Conservation (phyloP, 2,113 vertebrate genomes). For the Strigops habroptila region DNA sequence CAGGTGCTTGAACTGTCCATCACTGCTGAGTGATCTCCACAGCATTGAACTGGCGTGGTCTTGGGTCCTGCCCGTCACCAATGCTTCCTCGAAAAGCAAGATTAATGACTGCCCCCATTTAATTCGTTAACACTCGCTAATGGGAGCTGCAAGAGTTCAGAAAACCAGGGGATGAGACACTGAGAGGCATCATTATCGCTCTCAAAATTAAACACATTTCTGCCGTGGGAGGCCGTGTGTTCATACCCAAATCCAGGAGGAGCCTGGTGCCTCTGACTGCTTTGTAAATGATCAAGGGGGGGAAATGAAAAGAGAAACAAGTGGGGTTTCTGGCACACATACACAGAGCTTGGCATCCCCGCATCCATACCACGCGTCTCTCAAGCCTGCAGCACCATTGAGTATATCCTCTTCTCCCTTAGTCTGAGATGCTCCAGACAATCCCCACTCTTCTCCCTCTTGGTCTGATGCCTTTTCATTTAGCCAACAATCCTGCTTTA, state of each 20-base stretch:
- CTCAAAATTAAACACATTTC: neutral
- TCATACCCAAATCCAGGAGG: neutral
- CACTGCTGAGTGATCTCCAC: neutral
- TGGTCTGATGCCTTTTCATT: neutral
- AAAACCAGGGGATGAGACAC: neutral
- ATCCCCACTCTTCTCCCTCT: neutral
- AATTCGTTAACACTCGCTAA: neutral
- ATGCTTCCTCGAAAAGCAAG: neutral
- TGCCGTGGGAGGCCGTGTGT: neutral
- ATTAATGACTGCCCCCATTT: neutral
- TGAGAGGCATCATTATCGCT: neutral
- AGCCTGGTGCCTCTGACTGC: neutral
- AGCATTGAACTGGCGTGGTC: neutral
- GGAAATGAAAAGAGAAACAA: neutral
- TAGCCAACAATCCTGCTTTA: neutral
- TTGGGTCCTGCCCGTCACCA: neutral
- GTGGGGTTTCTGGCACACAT: neutral
- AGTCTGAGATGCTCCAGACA: neutral
- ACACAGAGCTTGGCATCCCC: neutral
- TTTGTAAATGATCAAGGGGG: neutral
- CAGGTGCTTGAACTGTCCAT: neutral
- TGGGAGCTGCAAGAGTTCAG: neutral
- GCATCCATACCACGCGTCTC: neutral
- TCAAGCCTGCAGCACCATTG: accelerated
- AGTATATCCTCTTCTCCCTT: neutral